Conservation (phyloP, 2,888 invertebrate species). For the Lithodes maja region DNA sequence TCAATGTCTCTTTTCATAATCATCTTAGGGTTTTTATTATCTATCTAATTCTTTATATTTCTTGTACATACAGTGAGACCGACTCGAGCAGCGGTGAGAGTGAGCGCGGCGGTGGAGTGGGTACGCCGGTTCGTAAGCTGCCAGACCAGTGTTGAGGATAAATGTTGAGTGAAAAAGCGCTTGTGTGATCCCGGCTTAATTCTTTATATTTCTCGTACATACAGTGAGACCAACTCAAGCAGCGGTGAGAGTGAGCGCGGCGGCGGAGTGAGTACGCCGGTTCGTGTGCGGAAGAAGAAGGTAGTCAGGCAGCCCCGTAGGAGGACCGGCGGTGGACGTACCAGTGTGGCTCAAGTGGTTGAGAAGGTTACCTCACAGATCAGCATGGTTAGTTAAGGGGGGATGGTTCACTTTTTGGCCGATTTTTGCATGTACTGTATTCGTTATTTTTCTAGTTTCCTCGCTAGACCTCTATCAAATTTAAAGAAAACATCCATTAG, state of each 20-base stretch:
- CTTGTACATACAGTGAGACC: slow-evolving; percentile 43
- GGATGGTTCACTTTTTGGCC: too few relatives aligned
- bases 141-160: too few relatives aligned
- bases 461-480: too few relatives aligned
- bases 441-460: too few relatives aligned
- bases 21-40: too few relatives aligned
- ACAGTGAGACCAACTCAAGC: slow-evolving; percentile 63
- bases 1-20: too few relatives aligned
- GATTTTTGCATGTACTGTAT: too few relatives aligned
- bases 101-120: slow-evolving; percentile 26
- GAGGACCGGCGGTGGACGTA: slow-evolving; percentile 22
- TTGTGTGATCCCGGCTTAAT: too few relatives aligned
- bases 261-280: slow-evolving; percentile 18
- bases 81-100: slow-evolving; percentile 60
- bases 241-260: slow-evolving; percentile 52
- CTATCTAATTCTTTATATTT: neutral
- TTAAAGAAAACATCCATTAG: too few relatives aligned
- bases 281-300: slow-evolving; percentile 60
- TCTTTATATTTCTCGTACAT: too few relatives aligned
- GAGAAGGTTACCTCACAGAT: slow-evolving; percentile 61
- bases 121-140: slow-evolving; percentile 40
- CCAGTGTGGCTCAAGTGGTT: slow-evolving; percentile 57
- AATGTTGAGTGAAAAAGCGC: too few relatives aligned
- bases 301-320: slow-evolving; percentile 31
- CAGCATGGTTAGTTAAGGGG: slow-evolving; percentile 55